Conservation (phyloP, 35 echinoderm and acorn worm species). For the Ptychodera flava region DNA sequence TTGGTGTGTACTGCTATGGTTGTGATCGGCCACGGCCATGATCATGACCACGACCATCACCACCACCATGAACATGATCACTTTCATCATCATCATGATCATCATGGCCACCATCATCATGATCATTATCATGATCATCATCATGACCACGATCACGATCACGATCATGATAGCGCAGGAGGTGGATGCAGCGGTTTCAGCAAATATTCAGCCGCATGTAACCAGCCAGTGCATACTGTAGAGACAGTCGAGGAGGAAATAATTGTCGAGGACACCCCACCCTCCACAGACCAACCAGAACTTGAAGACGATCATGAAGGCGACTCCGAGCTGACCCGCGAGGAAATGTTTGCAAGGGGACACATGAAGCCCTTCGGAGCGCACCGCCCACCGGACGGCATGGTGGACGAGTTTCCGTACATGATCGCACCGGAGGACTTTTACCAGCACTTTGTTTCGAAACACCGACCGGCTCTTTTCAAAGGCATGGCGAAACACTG, state of each 20-base stretch:
- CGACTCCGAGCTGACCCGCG: background rate
- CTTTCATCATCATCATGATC: background rate
- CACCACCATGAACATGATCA: background rate
- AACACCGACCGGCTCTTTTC: slow-evolving; percentile 52
- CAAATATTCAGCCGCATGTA: background rate
- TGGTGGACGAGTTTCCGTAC: background rate
- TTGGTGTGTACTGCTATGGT: background rate
- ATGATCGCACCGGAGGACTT: background rate
- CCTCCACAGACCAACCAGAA: background rate
- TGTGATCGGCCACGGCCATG: background rate
- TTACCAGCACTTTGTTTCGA: background rate
- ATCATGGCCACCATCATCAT: background rate
- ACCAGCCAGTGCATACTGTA: no score
- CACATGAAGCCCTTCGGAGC: background rate
- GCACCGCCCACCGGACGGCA: background rate
- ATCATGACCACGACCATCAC: background rate
- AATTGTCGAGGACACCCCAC: no score
- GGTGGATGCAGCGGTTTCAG: background rate
- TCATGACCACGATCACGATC: background rate
- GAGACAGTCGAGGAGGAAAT: no score
- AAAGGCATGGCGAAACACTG: slow-evolving; percentile 52
- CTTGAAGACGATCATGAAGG: background rate
- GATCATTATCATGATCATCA: background rate
- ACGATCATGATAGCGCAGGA: background rate
- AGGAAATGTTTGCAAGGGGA: background rate